phyloP scores from a whole-genome alignment of 92 coral and sea anemone genomes.

The Parazoanthus swiftii region DNA sequence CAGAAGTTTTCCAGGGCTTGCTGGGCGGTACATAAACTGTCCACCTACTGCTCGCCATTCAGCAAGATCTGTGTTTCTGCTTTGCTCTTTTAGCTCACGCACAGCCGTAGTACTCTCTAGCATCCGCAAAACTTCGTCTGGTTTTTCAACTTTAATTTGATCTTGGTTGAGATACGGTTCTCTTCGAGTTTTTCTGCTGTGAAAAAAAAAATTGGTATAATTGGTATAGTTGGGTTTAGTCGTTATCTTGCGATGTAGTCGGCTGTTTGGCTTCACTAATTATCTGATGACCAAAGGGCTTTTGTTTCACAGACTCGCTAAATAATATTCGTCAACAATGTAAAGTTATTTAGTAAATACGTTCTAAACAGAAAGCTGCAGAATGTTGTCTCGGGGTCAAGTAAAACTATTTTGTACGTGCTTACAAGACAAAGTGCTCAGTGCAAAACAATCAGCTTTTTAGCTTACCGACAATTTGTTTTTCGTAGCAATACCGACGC shows the following conservation, averaged over 20 bases:
- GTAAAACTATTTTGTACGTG: too few species aligned
- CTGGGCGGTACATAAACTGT: not conserved
- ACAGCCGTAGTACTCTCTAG: not conserved
- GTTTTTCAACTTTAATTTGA: not conserved
- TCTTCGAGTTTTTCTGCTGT: not conserved
- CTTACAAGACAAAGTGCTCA: too few species aligned
- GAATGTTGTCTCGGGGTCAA: too few species aligned
- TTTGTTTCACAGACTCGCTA: not conserved
- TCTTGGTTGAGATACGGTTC: not conserved
- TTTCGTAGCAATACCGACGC: not conserved
- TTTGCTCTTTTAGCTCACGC: not conserved
- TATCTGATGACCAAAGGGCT: too few species aligned
- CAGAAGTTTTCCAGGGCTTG: not conserved
- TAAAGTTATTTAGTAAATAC: too few species aligned
- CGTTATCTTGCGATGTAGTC: not conserved
- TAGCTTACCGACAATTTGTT: not conserved
- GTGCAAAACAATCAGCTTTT: too few species aligned
- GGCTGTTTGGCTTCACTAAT: not conserved
- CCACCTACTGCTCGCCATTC: constrained; percentile 4
- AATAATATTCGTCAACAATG: too few species aligned
- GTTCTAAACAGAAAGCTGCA: too few species aligned
- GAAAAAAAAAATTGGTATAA: not conserved
- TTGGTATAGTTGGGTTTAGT: not conserved
- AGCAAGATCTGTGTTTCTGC: not conserved
- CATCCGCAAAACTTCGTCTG: not conserved